Conservation (phyloP, 2,113 vertebrate genomes). For the Pseudorectes ferrugineus region DNA sequence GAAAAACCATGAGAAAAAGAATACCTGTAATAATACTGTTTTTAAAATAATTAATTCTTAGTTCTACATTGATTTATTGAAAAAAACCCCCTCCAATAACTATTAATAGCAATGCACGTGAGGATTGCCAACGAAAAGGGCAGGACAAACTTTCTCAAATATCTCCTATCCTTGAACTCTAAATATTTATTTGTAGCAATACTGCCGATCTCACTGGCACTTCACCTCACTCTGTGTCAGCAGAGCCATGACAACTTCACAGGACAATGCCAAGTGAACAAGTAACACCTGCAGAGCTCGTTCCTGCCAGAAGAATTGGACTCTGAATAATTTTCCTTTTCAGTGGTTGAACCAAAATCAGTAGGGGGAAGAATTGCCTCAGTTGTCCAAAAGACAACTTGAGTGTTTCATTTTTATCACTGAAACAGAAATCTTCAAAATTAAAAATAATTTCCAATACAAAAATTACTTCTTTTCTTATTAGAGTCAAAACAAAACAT, state of each 20-base stretch:
- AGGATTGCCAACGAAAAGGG: neutral
- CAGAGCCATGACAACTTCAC: neutral
- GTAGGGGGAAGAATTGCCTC: neutral
- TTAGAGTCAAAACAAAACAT: neutral
- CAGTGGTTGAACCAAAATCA: neutral
- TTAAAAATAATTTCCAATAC: neutral
- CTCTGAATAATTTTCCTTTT: neutral
- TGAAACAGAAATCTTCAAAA: neutral
- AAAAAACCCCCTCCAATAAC: fast-evolving
- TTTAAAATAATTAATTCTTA: neutral
- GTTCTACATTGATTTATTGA: neutral
- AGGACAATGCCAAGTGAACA: neutral
- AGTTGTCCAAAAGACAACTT: neutral
- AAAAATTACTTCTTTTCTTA: neutral
- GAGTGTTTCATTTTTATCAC: neutral
- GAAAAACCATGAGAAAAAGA: neutral
- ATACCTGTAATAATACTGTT: neutral
- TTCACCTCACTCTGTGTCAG: neutral
- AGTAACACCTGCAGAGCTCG: neutral
- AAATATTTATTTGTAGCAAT: neutral
- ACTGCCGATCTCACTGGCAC: neutral
- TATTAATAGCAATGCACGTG: neutral
- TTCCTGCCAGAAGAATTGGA: neutral
- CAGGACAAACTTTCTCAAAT: neutral
- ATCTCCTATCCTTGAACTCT: neutral